Evolutionary conservation across 2,113 vertebrate species (phyloP), one percentile per base, ranked within the genome.

Genomic region (Conger conger): DNA sequence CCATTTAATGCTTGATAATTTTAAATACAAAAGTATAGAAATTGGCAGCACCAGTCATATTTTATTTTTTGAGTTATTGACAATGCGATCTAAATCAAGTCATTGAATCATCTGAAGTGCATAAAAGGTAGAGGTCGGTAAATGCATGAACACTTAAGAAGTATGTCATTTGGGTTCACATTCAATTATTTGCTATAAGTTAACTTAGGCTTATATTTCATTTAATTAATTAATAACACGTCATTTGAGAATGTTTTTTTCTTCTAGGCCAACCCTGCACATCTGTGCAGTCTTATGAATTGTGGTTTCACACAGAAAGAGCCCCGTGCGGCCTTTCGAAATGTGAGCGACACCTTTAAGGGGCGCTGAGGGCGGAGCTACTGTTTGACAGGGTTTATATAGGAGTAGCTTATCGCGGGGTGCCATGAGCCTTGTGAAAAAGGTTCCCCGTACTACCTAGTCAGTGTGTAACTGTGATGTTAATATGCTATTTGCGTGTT

Each of bases 311-410:
- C 57, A 20, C 57, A 23, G 20, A 63, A 63, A 5, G 3, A 63
- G 20, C 57, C 57, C 57, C 20, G 23, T 27, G 18, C 45, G 45
- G 6, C 45, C 68, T 27, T 1, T n/a, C 37, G 33, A 23, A 50
- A 33, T 36, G 82, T 76, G 57, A 20, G 23, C 57, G 38, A 30
- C 63, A 27, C 33, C 84, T 85, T 85, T 85, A 85, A 85, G 57
- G 45, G 38, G 20, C 36, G 15, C 38, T n/a, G 18, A 54, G 35
- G 84, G 84, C 79, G 84, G 84, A 81, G 84, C 57, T 81, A 20
- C 54, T 27, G 50, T 79, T 17, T 36, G 40, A 11, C 42, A 16
- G 30, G 16, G 27, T 60, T 37, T 85, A 85, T 85, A 85, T 81
- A 81, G 60, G 1, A 81, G 54, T 27, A 50, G 7, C 45, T 13